Base-by-base conservation (phyloP, 2,888 invertebrate species). In the Acrobasis repandana region DNA sequence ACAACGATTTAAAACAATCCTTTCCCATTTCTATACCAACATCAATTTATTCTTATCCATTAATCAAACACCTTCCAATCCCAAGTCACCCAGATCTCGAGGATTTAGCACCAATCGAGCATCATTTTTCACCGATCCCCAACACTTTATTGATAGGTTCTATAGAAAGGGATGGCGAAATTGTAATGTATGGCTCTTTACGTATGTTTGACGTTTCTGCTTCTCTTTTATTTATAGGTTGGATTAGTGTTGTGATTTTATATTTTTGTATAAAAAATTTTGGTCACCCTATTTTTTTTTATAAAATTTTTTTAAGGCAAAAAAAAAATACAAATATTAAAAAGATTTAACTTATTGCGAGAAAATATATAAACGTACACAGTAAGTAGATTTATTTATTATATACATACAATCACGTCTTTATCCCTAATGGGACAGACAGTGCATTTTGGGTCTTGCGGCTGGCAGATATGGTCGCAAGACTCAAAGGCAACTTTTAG, bases 41-140 rank as follows among this genome's bases (percentile, higher is more conserved):
- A 43, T 43, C 56, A 14, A 16, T 48, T 5, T n/a, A 57, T 51
- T 34, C 43, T 16, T 10, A 50, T 38, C 54, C 16, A 62, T 62
- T 56, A 58, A 65, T 65, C 60, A 61, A 28, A 15, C 6, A 36
- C 16, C 49, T 18, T n/a, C 38, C 56, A 46, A 18, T 28, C 28
- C 28, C 28, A 28, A 47, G 16, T 57, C 58, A 60, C 67, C 61
- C 60, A 70, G 74, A 73, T 68, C 71, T 65, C 61, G 61, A 64
- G 74, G 81, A 71, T 82, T 71, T 72, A 67, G 61, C 66, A 62
- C 65, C 72, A 76, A 84, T 82, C 80, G 85, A 69, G 56, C 51
- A 65, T 76, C 83, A 78, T 85, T 82, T 79, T 77, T 85, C 78
- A 79, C 67, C 61, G 51, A 62, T 51, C 56, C 64, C 56, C 38